phyloP scores from a whole-genome alignment of 2,797 vertebrate species.

The Pseudotriccus pelzelni region DNA sequence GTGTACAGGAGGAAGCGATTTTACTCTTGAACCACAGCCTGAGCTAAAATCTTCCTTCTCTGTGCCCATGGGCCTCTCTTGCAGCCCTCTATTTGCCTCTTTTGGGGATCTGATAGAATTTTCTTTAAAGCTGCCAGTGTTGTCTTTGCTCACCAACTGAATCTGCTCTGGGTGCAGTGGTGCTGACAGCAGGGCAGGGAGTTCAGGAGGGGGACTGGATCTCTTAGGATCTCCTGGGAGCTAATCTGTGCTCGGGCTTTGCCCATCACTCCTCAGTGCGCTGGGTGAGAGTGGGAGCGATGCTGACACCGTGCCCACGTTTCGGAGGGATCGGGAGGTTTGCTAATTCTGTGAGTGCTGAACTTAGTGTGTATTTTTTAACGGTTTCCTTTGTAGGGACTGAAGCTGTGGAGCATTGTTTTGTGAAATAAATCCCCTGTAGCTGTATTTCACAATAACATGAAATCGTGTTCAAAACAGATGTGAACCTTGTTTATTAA shows the following conservation, averaged over 20 bases:
- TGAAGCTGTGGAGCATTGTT: constrained; percentile 1
- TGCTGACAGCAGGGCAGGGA: neutral
- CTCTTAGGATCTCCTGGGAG: neutral
- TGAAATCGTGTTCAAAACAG: constrained; percentile 11
- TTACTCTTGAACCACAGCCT: neutral
- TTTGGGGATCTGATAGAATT: neutral
- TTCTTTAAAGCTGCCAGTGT: neutral
- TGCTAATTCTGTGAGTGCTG: neutral
- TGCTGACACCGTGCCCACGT: neutral
- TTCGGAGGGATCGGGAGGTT: neutral
- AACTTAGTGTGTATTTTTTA: constrained; percentile 2
- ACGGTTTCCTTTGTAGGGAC: neutral
- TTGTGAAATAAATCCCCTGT: constrained; percentile 17
- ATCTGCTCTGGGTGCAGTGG: neutral
- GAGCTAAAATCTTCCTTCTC: neutral
- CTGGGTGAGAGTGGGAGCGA: neutral
- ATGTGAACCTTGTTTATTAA: neutral
- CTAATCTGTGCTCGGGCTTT: neutral
- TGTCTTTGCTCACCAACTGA: neutral
- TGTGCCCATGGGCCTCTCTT: neutral
- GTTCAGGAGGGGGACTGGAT: neutral
- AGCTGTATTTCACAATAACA: constrained; percentile 41
- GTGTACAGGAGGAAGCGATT: neutral
- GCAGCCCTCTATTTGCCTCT: neutral
- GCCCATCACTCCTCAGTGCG: neutral